phyloP scores from a whole-genome alignment of 1,140 invertebrate species.

The Epicauta chinensis region DNA sequence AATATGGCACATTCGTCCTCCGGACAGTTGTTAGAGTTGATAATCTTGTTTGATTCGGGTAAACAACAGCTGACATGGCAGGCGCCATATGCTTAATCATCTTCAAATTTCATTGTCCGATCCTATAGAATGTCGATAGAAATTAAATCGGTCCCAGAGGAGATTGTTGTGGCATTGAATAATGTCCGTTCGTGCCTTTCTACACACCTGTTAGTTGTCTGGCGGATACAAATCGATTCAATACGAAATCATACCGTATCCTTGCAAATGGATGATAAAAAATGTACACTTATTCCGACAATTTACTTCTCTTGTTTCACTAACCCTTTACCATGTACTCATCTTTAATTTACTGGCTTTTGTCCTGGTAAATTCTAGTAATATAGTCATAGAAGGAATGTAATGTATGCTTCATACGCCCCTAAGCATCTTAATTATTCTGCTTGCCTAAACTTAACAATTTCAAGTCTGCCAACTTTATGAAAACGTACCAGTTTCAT shows the following conservation, averaged over 20 bases:
- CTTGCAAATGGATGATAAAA: too few relatives aligned
- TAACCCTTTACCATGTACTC: too few relatives aligned
- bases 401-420: conserved; percentile 16
- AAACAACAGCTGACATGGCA: conserved; percentile 11
- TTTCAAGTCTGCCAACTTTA: conserved; percentile 14
- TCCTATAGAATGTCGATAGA: conserved; percentile 14
- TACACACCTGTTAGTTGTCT: too few relatives aligned
- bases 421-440: conserved; percentile 17
- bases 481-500: conserved; percentile 13
- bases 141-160: conserved; percentile 10
- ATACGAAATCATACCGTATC: too few relatives aligned
- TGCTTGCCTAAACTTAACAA: conserved; percentile 16
- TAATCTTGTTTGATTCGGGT: background rate
- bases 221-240: too few relatives aligned
- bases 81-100: conserved; percentile 17
- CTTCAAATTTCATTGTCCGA: conserved; percentile 15
- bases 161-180: conserved; percentile 6
- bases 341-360: too few relatives aligned
- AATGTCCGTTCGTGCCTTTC: conserved; percentile 9
- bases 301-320: too few relatives aligned
- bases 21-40: too few relatives aligned
- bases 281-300: too few relatives aligned
- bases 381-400: conserved; percentile 16
- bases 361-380: conserved; percentile 6
- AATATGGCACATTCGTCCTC: too few relatives aligned